phyloP scores from a whole-genome alignment of 2,113 vertebrate species.

The Pachyramphus minor region DNA sequence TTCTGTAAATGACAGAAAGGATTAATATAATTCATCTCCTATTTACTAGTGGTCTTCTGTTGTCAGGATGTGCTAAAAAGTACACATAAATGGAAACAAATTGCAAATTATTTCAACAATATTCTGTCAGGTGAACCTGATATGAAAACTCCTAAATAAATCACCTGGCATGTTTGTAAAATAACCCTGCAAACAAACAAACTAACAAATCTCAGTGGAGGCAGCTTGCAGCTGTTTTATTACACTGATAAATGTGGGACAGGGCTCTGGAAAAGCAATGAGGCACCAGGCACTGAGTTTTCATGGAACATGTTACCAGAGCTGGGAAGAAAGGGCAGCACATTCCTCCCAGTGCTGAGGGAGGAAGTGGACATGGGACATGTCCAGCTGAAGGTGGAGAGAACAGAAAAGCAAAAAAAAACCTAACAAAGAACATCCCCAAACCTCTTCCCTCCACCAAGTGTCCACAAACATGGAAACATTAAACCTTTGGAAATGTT shows the following conservation, averaged over 20 bases:
- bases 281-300: not conserved
- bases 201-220: not conserved
- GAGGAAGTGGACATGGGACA: not conserved
- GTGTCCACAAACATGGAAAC: not conserved
- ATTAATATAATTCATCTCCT: slow-evolving; percentile 12
- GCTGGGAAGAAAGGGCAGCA: not conserved
- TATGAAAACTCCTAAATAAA: slow-evolving; percentile 47
- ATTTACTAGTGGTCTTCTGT: slow-evolving; percentile 39
- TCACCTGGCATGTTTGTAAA: slow-evolving; percentile 20
- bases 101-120: not conserved
- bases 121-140: slow-evolving; percentile 17
- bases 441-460: not conserved
- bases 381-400: not conserved
- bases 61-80: slow-evolving; percentile 18
- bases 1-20: not conserved
- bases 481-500: not conserved
- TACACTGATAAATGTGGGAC: not conserved
- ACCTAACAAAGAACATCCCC: not conserved
- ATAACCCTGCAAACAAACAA: not conserved
- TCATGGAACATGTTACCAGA: not conserved
- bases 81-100: slow-evolving; percentile 36
- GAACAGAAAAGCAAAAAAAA: not conserved
- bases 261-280: not conserved
- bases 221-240: not conserved
- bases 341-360: not conserved